Conservation (phyloP, 2,113 vertebrate genomes). For the Delphinus delphis region DNA sequence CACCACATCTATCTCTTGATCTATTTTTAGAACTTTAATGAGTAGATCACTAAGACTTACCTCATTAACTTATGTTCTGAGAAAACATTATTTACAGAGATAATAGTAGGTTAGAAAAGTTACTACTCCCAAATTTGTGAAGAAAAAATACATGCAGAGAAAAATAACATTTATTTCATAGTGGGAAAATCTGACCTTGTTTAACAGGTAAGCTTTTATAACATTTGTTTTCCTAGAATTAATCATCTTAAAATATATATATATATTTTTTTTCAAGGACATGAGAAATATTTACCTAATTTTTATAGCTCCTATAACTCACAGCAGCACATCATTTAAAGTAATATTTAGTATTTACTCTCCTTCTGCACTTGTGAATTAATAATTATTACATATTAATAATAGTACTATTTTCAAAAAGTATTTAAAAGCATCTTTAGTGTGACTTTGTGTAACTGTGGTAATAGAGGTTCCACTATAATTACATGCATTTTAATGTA, state of each 20-base stretch:
- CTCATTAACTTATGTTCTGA: constrained; percentile 86
- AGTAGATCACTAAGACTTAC: constrained; percentile 83
- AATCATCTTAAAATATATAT: neutral
- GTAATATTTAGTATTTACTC: neutral
- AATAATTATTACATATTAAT: neutral
- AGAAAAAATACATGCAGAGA: constrained; percentile 54
- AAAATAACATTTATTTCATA: constrained; percentile 58
- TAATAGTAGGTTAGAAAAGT: constrained; percentile 79
- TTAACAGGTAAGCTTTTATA: neutral
- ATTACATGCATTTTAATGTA: neutral
- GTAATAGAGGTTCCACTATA: neutral
- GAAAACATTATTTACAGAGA: constrained; percentile 82
- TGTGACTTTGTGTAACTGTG: neutral
- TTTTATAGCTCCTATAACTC: neutral
- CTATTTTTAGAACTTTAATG: constrained; percentile 95
- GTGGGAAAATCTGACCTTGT: constrained; percentile 54
- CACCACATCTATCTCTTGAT: constrained; percentile 87
- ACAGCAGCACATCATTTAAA: neutral
- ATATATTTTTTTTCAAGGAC: constrained; percentile 36
- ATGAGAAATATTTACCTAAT: constrained; percentile 52
- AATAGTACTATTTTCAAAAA: neutral
- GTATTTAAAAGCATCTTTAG: neutral
- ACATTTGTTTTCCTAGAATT: constrained; percentile 54
- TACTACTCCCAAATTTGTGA: constrained; percentile 63
- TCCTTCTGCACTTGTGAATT: neutral